Base-by-base conservation (phyloP, 2,113 vertebrate genomes). In the Bujurquina vittata region DNA sequence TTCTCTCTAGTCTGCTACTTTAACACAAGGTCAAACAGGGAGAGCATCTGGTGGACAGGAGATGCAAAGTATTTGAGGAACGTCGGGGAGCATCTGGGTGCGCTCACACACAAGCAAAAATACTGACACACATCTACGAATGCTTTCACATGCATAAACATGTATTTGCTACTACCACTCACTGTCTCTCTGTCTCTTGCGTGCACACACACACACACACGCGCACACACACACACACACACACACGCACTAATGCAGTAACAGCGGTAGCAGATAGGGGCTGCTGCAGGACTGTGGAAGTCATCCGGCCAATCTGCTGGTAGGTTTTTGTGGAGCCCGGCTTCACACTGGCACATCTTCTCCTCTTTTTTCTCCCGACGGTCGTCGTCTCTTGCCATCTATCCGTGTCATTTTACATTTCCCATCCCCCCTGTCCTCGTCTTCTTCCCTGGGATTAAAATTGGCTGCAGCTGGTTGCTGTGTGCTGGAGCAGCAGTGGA, bases 341-440 rank as follows among this genome's bases (percentile, higher is more conserved):
- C 92, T 93, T 92, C 93, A 90, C 88, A 89, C 93, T 91, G 91
- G 94, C 92, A 94, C 91, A 90, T 92, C 91, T 89, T 92, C 87
- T 93, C 88, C 84, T 91, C 87, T 92, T 90, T 94, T 92, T 89
- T 90, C 91, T 95, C 87, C 90, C 78, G 82, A 93, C 86, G 89
- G 86, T 92, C 91, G 92, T 93, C 87, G 89, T 90, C 87, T 93
- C 84, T 89, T 92, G 81, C 79, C 86, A 83, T 91, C 84, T 87
- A 86, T 81, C 83, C 37, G 57, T 52, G 78, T 88, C 80, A 79
- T 89, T 89, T 77, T 84, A 46, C 85, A 33, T 90, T 76, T 88
- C 90, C 88, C 90, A 89, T 87, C 89, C 91, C 90, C 84, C 81
- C 26, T 31, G 35, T 77, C 84, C 86, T 33, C 77, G 18, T 82